phyloP scores from a whole-genome alignment of 2,113 vertebrate genomes.

The Alligator mississippiensis region DNA sequence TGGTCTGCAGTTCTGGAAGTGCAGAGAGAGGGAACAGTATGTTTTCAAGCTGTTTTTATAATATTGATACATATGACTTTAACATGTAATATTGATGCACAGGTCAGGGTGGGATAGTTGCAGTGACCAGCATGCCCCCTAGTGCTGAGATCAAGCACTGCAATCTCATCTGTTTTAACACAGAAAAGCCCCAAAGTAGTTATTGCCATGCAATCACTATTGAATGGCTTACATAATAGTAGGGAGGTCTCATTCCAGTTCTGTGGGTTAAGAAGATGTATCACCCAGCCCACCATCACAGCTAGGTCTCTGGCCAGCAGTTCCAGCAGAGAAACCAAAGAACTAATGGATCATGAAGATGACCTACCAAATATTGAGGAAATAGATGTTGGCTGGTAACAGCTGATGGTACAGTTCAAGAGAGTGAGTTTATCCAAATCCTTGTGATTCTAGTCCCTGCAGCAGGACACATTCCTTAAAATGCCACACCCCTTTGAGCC shows the following conservation, averaged over 20 bases:
- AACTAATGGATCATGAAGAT: not conserved
- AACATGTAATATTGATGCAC: not conserved
- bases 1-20: not conserved
- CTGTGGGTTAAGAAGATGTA: too few relatives aligned
- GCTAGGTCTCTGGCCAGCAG: not conserved
- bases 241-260: not conserved
- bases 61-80: not conserved
- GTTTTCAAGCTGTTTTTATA: not conserved
- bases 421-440: too few relatives aligned
- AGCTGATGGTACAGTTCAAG: too few relatives aligned
- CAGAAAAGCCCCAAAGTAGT: not conserved
- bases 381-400: too few relatives aligned
- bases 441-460: too few relatives aligned
- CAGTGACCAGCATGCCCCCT: not conserved
- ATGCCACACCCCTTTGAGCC: too few relatives aligned
- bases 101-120: not conserved
- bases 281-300: too few relatives aligned
- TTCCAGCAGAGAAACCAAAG: not conserved
- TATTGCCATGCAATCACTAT: not conserved
- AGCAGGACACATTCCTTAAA: too few relatives aligned
- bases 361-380: not conserved
- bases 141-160: not conserved
- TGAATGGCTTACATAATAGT: not conserved
- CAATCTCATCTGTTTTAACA: not conserved
- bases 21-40: not conserved